phyloP scores from a whole-genome alignment of 2,888 invertebrate genomes.

The Allygus modestus region DNA sequence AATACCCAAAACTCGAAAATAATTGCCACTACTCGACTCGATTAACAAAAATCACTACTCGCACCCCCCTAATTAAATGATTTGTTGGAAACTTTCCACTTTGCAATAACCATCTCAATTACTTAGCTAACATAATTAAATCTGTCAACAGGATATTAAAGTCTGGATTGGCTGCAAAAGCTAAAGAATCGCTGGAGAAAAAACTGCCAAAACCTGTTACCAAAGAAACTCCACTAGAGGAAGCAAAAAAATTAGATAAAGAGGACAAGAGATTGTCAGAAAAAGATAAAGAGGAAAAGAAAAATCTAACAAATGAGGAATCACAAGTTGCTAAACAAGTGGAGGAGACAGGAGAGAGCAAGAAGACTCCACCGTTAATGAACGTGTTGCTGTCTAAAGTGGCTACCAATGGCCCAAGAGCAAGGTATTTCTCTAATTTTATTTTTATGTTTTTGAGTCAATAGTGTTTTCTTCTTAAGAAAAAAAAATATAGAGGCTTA shows the following conservation, averaged over 20 bases:
- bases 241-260: not conserved
- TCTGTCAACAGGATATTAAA: slow-evolving; percentile 75
- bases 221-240: slow-evolving; percentile 32
- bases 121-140: not conserved
- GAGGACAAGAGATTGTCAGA: not conserved
- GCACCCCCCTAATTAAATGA: too few relatives aligned
- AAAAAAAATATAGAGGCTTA: too few relatives aligned
- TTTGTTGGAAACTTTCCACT: too few relatives aligned
- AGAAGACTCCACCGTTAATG: slow-evolving; percentile 8
- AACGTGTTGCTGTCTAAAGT: not conserved
- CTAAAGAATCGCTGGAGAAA: slow-evolving; percentile 82
- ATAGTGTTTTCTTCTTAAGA: too few relatives aligned
- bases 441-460: not conserved
- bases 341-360: not conserved
- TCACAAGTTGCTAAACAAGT: slow-evolving; percentile 9
- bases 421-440: not conserved
- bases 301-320: not conserved
- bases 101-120: too few relatives aligned
- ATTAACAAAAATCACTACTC: too few relatives aligned
- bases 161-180: slow-evolving; percentile 83
- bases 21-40: too few relatives aligned
- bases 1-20: too few relatives aligned
- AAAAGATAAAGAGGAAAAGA: slow-evolving; percentile 5
- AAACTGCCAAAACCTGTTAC: slow-evolving; percentile 74
- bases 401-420: not conserved